Percentiles rank a stretch among this genome's conserved stretches.
phyloP scores from a whole-genome alignment of 2,888 invertebrate genomes.

The Euplexia lucipara region DNA sequence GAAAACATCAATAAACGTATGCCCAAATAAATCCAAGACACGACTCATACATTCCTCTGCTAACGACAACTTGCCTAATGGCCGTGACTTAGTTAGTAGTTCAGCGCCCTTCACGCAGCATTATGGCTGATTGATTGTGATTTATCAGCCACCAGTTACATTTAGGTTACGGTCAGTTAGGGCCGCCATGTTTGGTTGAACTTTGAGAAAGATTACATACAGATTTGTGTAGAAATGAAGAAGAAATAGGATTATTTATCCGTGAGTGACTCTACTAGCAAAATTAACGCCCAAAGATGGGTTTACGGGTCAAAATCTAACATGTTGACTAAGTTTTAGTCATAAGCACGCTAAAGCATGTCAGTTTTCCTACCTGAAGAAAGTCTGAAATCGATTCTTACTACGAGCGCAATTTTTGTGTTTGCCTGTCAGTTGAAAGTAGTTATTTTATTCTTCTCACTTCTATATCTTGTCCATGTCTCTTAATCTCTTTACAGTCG shows the following conservation, averaged over 20 bases:
- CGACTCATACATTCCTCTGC: conserved; percentile 28
- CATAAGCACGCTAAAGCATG: neutral
- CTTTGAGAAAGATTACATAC: neutral
- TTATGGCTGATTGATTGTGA: conserved; percentile 61
- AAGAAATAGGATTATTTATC: neutral
- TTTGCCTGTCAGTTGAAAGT: neutral
- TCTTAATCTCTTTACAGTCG: too few relatives aligned
- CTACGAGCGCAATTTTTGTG: neutral
- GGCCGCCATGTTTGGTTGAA: conserved; percentile 29
- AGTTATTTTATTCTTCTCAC: too few relatives aligned
- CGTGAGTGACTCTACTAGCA: too few relatives aligned
- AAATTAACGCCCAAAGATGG: neutral
- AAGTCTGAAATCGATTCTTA: neutral
- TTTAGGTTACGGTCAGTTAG: conserved; percentile 57
- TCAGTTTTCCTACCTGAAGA: neutral
- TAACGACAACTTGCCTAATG: conserved; percentile 25
- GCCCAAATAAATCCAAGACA: conserved; percentile 38
- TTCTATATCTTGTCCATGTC: too few relatives aligned
- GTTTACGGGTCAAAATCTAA: neutral
- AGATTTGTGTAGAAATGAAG: neutral
- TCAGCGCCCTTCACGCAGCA: conserved; percentile 66
- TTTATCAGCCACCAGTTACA: conserved; percentile 45
- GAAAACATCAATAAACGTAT: conserved; percentile 29
- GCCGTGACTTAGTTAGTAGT: conserved; percentile 68
- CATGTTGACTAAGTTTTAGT: neutral